Evolutionary conservation across 2,888 invertebrate species (phyloP).

Genomic region (Acanthosepion esculentum): DNA sequence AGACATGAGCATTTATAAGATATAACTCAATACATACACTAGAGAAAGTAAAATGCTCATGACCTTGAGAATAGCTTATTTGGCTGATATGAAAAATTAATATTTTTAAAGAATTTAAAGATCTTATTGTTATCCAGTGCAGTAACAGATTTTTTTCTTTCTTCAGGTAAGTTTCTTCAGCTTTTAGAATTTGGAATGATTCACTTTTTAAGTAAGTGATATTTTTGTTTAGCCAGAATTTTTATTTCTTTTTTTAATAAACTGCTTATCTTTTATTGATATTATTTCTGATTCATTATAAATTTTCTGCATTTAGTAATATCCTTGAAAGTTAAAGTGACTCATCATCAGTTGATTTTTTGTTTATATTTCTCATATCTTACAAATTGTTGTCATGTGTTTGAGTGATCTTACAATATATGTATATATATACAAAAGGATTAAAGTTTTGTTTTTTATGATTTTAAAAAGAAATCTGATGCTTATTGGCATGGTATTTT

Average conservation of each 20-base stretch:
- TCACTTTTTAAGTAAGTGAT: neutral
- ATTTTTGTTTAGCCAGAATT: neutral
- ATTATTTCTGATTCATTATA: constrained; percentile 33
- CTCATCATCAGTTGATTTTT: neutral
- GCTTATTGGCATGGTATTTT: no score
- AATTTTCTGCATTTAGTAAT: neutral
- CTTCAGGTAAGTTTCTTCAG: neutral
- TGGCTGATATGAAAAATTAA: neutral
- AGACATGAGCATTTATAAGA: no score
- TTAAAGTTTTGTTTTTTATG: no score
- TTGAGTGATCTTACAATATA: neutral
- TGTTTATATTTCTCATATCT: no score
- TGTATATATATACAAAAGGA: no score
- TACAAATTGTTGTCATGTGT: neutral
- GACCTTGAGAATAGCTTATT: neutral
- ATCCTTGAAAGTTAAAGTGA: constrained; percentile 33
- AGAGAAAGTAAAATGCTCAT: neutral
- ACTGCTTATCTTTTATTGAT: neutral
- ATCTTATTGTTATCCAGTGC: neutral
- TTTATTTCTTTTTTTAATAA: neutral
- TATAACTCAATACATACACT: neutral
- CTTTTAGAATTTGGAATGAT: neutral
- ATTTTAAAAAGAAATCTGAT: no score
- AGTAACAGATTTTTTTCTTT: neutral
- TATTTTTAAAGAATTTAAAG: neutral